phyloP scores from a whole-genome alignment of 1,140 invertebrate species.

The Stegodyphus dumicola region DNA sequence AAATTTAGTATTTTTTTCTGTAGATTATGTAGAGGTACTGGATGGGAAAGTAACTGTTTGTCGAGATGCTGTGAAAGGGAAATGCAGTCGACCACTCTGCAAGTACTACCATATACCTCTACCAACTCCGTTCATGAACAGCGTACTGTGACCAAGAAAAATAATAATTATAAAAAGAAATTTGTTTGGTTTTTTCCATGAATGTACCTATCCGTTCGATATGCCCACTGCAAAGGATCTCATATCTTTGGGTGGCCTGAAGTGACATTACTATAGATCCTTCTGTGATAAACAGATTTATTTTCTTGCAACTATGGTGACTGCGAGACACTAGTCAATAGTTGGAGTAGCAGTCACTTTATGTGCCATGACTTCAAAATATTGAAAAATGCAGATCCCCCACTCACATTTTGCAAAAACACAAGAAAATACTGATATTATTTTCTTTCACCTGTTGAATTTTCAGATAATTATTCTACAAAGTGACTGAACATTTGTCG shows the following conservation, averaged over 20 bases:
- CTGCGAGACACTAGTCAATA: constrained; percentile 53
- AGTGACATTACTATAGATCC: not conserved
- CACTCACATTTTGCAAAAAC: not conserved
- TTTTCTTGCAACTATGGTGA: constrained; percentile 55
- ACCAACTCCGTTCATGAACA: constrained; percentile 52
- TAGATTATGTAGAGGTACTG: constrained; percentile 93
- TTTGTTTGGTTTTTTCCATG: constrained; percentile 29
- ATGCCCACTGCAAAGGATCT: not conserved
- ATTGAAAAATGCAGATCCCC: not conserved
- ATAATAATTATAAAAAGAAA: not conserved
- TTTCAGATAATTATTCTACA: constrained; percentile 41
- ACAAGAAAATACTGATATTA: not conserved
- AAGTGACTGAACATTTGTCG: not conserved
- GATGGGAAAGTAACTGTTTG: constrained; percentile 93
- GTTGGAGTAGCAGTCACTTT: constrained; percentile 23
- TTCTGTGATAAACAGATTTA: constrained; percentile 62
- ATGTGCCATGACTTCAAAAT: constrained; percentile 45
- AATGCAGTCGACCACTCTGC: constrained; percentile 88
- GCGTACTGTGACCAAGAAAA: constrained; percentile 44
- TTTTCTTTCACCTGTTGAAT: constrained; percentile 35
- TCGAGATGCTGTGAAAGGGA: constrained; percentile 90
- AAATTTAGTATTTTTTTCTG: constrained; percentile 58
- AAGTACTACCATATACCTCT: constrained; percentile 92
- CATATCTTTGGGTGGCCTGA: not conserved
- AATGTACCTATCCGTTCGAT: constrained; percentile 8